Conservation (phyloP, 2,113 vertebrate species). For the Hyla sarda region DNA sequence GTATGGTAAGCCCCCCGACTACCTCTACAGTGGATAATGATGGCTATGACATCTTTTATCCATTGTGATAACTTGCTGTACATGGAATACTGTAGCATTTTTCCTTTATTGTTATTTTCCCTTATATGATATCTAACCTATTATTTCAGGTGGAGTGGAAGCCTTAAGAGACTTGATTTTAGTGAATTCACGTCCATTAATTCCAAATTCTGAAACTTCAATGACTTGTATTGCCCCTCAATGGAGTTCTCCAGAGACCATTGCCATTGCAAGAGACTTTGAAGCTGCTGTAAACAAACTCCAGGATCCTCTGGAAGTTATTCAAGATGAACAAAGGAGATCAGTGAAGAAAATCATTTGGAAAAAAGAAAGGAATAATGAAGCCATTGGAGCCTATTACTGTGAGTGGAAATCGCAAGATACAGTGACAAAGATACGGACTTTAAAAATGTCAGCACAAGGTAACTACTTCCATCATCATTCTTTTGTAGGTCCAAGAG, state of each 20-base stretch:
- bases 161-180: conserved; percentile 81
- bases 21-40: too few relatives aligned
- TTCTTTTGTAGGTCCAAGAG: not conserved
- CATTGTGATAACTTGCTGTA: too few relatives aligned
- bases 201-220: conserved; percentile 78
- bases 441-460: conserved; percentile 85
- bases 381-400: conserved; percentile 83
- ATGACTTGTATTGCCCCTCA: conserved; percentile 82
- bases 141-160: conserved; percentile 76
- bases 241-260: conserved; percentile 73
- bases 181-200: conserved; percentile 85
- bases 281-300: conserved; percentile 76
- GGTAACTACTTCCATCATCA: conserved; percentile 67
- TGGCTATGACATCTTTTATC: too few relatives aligned
- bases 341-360: conserved; percentile 80
- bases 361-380: conserved; percentile 79
- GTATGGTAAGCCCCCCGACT: too few relatives aligned
- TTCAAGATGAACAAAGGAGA: conserved; percentile 72
- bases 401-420: conserved; percentile 79
- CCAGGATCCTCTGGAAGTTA: conserved; percentile 73
- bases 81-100: too few relatives aligned
- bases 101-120: too few relatives aligned
- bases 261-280: conserved; percentile 77
- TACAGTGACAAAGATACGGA: conserved; percentile 75
- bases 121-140: too few relatives aligned